These are phyloP conservation scores for Hirtodrosophila trivittata DNA, from an alignment of 2,888 invertebrate species.

Conservation along the genomic window DNA sequence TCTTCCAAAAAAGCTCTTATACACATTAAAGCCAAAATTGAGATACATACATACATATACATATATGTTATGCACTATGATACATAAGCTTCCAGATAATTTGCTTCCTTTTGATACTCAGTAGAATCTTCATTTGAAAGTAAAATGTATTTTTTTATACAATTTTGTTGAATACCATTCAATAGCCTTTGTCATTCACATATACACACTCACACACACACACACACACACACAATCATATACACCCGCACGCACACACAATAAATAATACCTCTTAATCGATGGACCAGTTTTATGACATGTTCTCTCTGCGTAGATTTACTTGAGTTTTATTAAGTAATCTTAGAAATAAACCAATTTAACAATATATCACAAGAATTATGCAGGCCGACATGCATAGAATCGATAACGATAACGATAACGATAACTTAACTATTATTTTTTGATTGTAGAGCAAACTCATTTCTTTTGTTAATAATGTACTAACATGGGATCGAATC, in stretches of 20 bases:
- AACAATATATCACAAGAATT: conserved; percentile 12
- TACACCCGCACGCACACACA: conserved; percentile 18
- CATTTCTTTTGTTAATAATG: too few species aligned
- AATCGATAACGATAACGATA: conserved; percentile 29
- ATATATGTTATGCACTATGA: too few species aligned
- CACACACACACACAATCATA: conserved; percentile 4
- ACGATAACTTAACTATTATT: conserved; percentile 10
- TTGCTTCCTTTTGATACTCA: conserved; percentile 15
- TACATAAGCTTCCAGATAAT: conserved; percentile 23
- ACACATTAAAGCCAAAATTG: too few species aligned
- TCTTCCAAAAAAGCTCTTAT: too few species aligned
- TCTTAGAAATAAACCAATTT: conserved; percentile 29
- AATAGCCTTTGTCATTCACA: conserved; percentile 4
- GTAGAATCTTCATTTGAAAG: too few species aligned
- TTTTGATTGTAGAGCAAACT: conserved; percentile 11
- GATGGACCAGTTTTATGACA: conserved; percentile 69
- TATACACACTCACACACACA: conserved; percentile 7
- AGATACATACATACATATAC: not conserved
- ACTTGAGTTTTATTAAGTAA: conserved; percentile 58
- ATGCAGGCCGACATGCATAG: conserved; percentile 23
- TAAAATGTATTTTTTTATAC: too few species aligned
- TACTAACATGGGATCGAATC: too few species aligned
- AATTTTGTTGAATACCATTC: too few species aligned
- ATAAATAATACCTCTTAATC: conserved; percentile 72
- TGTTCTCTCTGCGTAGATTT: conserved; percentile 49